A percentile compares a stretch with the other conserved stretches of the same genome.
Evolutionary conservation across 2,113 vertebrate species (phyloP).

Genomic region (Tupaia tana): DNA sequence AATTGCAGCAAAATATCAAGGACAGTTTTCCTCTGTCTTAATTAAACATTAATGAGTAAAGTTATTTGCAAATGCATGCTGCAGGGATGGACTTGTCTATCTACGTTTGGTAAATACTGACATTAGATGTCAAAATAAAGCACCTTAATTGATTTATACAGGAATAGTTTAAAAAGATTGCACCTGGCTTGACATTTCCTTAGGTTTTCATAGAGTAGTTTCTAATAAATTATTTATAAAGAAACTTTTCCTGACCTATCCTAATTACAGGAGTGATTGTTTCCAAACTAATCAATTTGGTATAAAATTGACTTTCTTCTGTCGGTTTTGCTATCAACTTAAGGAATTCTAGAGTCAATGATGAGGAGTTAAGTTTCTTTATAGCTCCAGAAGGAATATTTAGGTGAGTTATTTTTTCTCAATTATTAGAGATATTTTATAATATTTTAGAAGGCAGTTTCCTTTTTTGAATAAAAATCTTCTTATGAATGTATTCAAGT

Average conservation of each 20-base stretch:
- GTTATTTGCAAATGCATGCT: conserved; percentile 90
- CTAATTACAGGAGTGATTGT: conserved; percentile 87
- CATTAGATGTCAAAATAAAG: conserved; percentile 88
- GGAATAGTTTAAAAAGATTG: conserved; percentile 86
- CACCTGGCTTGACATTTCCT: conserved; percentile 86
- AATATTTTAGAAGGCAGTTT: not conserved
- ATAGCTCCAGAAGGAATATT: not conserved
- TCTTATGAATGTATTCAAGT: not conserved
- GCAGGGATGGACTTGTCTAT: conserved; percentile 88
- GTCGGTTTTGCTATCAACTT: conserved; percentile 41
- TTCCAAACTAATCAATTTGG: conserved; percentile 88
- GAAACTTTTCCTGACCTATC: conserved; percentile 85
- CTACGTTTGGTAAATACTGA: conserved; percentile 89
- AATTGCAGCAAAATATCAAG: conserved; percentile 92
- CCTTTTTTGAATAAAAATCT: not conserved
- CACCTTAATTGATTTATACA: conserved; percentile 90
- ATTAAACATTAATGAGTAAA: conserved; percentile 92
- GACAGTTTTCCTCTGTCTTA: conserved; percentile 91
- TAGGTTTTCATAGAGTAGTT: conserved; percentile 85
- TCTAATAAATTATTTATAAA: conserved; percentile 89
- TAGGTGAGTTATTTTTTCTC: not conserved
- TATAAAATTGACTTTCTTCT: conserved; percentile 81
- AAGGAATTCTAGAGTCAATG: conserved; percentile 22
- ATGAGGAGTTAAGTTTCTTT: not conserved
- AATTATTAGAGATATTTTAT: not conserved